Percentiles rank a stretch among this genome's conserved stretches.
These are phyloP conservation scores for Sycophila texana DNA, from an alignment of 2,888 invertebrate genomes.

Conservation along the genomic window DNA sequence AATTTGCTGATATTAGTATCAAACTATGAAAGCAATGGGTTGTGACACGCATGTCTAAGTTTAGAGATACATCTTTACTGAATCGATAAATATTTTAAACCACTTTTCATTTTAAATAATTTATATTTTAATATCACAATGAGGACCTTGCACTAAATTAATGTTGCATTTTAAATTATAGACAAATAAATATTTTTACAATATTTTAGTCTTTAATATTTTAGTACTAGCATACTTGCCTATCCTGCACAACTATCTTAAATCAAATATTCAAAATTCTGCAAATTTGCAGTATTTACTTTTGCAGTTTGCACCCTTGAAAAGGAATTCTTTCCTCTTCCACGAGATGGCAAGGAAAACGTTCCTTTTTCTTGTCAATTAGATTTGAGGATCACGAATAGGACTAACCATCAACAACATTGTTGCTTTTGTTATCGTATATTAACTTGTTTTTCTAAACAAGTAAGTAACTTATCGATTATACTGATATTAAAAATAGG, in stretches of 20 bases:
- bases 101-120: not conserved
- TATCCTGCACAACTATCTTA: not conserved
- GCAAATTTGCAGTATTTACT: too few species aligned
- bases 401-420: not conserved
- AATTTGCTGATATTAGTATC: too few species aligned
- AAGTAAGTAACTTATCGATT: not conserved
- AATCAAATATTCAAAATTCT: too few species aligned
- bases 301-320: not conserved
- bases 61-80: not conserved
- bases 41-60: too few species aligned
- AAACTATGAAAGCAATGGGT: too few species aligned
- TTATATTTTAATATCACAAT: not conserved
- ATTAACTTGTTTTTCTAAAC: not conserved
- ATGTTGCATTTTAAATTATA: not conserved
- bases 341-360: not conserved
- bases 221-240: too few species aligned
- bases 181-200: constrained; percentile 13
- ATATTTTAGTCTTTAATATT: not conserved
- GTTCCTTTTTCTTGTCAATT: not conserved
- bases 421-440: not conserved
- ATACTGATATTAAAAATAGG: not conserved
- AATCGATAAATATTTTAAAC: not conserved
- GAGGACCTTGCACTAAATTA: not conserved
- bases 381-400: too few species aligned
- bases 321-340: not conserved